A percentile compares a stretch with the other conserved stretches of the same genome.
Evolutionary conservation across 1,140 invertebrate species (phyloP).

Genomic region (Drosophila ogumai): DNA sequence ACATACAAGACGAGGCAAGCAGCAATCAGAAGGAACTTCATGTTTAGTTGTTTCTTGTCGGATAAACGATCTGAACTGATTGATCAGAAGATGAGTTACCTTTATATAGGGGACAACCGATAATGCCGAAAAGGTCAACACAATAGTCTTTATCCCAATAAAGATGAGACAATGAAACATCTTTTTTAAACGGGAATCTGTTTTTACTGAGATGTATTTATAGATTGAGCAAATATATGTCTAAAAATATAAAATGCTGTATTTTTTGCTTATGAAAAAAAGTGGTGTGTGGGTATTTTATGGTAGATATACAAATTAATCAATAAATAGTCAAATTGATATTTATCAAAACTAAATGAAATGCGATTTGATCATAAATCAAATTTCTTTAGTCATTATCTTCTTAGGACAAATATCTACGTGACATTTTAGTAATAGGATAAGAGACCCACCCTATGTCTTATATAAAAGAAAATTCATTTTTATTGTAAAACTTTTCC

Average conservation of each 20-base stretch:
- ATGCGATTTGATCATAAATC: too few species aligned
- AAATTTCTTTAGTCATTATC: too few species aligned
- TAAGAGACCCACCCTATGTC: too few species aligned
- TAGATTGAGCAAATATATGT: not conserved
- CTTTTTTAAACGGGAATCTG: not conserved
- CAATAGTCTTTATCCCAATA: not conserved
- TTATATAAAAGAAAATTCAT: too few species aligned
- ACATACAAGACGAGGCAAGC: not conserved
- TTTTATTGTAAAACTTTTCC: too few species aligned
- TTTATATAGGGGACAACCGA: not conserved
- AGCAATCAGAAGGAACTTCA: conserved; percentile 6
- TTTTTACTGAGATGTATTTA: not conserved
- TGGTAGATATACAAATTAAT: too few species aligned
- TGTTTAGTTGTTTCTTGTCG: not conserved
- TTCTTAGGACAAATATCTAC: too few species aligned
- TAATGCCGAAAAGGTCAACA: not conserved
- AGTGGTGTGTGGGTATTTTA: too few species aligned
- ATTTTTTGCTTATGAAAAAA: too few species aligned
- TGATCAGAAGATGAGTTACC: not conserved
- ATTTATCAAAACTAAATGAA: too few species aligned
- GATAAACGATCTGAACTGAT: not conserved
- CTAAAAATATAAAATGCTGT: not conserved
- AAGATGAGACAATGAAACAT: not conserved
- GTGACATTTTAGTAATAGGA: too few species aligned
- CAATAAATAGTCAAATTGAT: too few species aligned